phyloP scores from a whole-genome alignment of 2,888 invertebrate species.

The Oscheius sp. region DNA sequence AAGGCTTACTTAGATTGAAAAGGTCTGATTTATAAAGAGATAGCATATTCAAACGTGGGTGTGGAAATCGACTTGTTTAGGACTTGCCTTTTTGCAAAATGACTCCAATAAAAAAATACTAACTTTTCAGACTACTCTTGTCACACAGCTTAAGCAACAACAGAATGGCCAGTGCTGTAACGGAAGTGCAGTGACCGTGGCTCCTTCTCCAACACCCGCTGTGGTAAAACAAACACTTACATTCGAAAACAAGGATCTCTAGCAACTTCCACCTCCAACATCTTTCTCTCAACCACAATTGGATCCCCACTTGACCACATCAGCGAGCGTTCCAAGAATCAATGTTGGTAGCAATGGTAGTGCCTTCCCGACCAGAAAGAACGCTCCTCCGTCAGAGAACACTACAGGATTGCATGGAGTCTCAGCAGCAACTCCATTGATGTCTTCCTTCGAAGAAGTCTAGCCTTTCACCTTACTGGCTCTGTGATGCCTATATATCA shows the following conservation, averaged over 20 bases:
- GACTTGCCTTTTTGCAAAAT: too few species aligned
- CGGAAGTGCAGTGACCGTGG: constrained; percentile 10
- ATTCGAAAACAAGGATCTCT: neutral
- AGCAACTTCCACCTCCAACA: constrained; percentile 38
- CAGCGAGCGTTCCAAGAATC: constrained; percentile 44
- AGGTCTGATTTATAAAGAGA: too few species aligned
- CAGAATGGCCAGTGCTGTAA: constrained; percentile 16
- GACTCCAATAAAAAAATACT: too few species aligned
- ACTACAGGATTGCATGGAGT: constrained; percentile 27
- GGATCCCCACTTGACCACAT: constrained; percentile 42
- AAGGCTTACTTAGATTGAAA: too few species aligned
- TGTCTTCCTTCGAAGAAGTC: constrained; percentile 58
- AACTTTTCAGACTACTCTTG: constrained; percentile 22
- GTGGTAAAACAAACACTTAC: neutral
- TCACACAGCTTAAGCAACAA: constrained; percentile 24
- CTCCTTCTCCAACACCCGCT: constrained; percentile 14
- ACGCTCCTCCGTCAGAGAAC: neutral
- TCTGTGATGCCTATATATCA: constrained; percentile 36
- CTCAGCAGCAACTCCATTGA: constrained; percentile 56
- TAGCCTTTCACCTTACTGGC: constrained; percentile 30
- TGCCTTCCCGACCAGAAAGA: constrained; percentile 6
- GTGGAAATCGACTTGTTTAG: too few species aligned
- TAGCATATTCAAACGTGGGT: too few species aligned
- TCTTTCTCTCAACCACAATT: constrained; percentile 48
- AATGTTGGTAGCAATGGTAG: constrained; percentile 44